Evolutionary conservation across 2,888 invertebrate species (phyloP).

Genomic region (Ommatoiulus sabulosus): DNA sequence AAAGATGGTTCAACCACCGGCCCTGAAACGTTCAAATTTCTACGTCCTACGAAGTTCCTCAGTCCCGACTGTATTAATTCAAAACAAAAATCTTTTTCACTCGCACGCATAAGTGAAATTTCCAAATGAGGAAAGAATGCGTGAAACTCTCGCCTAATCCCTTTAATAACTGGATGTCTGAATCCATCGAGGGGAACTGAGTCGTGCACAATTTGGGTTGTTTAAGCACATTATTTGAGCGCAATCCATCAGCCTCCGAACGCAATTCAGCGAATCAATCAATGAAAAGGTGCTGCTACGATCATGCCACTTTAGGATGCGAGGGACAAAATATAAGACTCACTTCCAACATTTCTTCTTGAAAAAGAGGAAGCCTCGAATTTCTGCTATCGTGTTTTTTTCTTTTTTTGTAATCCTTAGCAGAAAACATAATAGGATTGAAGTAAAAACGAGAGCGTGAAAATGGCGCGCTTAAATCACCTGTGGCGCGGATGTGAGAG

Average conservation of each 20-base stretch:
- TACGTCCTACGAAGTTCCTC: too few relatives aligned
- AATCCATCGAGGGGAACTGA: background rate
- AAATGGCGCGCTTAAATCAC: background rate
- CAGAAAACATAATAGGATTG: background rate
- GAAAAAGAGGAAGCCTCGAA: too few relatives aligned
- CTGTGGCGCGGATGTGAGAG: background rate
- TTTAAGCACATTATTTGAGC: background rate
- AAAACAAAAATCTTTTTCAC: too few relatives aligned
- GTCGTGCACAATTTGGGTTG: slow-evolving; percentile 1
- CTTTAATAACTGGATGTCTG: background rate
- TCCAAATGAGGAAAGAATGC: too few relatives aligned
- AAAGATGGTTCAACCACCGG: too few relatives aligned
- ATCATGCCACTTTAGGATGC: background rate
- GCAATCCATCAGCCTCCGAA: background rate
- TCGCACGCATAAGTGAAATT: too few relatives aligned
- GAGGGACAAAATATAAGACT: background rate
- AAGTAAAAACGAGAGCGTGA: background rate
- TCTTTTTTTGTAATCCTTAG: background rate
- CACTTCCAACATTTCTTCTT: background rate
- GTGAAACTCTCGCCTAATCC: background rate
- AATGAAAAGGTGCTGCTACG: background rate
- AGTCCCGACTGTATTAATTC: too few relatives aligned
- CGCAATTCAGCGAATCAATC: background rate
- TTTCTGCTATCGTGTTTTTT: too few relatives aligned
- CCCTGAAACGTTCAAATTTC: too few relatives aligned